Evolutionary conservation across 2,888 invertebrate species (phyloP), one percentile per base, ranked within the genome.

Genomic region (Meiosimyza platycephala): DNA sequence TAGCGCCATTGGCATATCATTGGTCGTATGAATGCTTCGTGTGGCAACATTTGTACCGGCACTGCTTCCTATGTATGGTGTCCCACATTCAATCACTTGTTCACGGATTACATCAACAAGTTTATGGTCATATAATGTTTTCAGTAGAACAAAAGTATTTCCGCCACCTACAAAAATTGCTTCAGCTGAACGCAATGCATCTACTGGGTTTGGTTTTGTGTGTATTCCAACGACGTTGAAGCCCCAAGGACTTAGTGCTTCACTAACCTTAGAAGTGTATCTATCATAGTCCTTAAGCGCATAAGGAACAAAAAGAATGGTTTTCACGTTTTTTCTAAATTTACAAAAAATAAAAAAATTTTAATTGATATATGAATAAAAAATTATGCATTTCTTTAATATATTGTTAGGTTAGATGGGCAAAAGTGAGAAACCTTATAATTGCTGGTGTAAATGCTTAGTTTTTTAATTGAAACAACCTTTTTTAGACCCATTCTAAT

Each of bases 1-100:
- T 84, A 90, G 91, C n/a, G 90, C 90, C 72, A 95, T 93, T 5
- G 95, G 95, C 95, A 95, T 95, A 83, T 95, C 95, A 88, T 95
- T 95, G 63, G 95, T 95, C 6, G 95, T 95, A 80, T 92, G 90
- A 79, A 95, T 95, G 77, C 92, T 93, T 77, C 88, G 88, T 2
- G 95, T 94, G 12, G 94, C 93, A 15, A 95, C 93, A 89, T 95
- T 95, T 15, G 94, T 93, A 60, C 95, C 95, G 72, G 95, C 95
- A 87, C 94, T 94, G 77, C 92, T 91, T 16, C 94, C 94, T 74
- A 95, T 92, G 80, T 94, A 95, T 3, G 92, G 89, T 50, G 93
- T 82, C 7, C 91, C 91, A 63, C 92, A 90, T 80, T 89, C 83
- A 60, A 92, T 80, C 3, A 94, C 92, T 79, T 89, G 88, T 57